Conservation (phyloP, 23 tunicate species). For the Botrylloides violaceus region DNA sequence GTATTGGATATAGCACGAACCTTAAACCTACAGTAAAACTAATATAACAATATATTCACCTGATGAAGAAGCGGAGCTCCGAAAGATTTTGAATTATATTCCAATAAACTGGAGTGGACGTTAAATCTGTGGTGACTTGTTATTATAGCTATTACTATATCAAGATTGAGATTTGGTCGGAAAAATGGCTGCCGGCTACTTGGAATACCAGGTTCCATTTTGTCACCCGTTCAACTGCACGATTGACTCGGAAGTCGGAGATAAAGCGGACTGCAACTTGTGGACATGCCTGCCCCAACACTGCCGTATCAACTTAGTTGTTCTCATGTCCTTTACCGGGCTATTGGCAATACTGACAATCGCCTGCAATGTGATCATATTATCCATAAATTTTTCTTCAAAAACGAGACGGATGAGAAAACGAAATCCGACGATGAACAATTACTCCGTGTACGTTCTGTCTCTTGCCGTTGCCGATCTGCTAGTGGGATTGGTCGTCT, state of each 20-base stretch:
- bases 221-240: slow-evolving; percentile 55
- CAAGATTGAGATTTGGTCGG: too few relatives aligned
- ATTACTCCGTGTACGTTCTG: slow-evolving; percentile 73
- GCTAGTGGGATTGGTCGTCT: slow-evolving; percentile 58
- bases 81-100: too few relatives aligned
- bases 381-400: slow-evolving; percentile 41
- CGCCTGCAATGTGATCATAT: slow-evolving; percentile 34
- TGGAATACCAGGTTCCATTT: slow-evolving; percentile 59
- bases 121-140: too few relatives aligned
- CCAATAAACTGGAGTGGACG: too few relatives aligned
- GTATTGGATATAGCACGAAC: too few relatives aligned
- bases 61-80: too few relatives aligned
- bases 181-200: background rate
- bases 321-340: slow-evolving; percentile 24
- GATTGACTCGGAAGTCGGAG: background rate
- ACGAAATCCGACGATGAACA: slow-evolving; percentile 82
- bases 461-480: slow-evolving; percentile 77
- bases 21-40: too few relatives aligned
- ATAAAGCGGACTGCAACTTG: background rate
- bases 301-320: slow-evolving; percentile 28
- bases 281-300: slow-evolving; percentile 58
- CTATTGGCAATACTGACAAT: slow-evolving; percentile 45
- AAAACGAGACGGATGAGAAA: slow-evolving; percentile 47
- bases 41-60: too few relatives aligned
- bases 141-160: too few relatives aligned